Conservation (phyloP, 2,797 vertebrate species). For the Jordanella pulchra region DNA sequence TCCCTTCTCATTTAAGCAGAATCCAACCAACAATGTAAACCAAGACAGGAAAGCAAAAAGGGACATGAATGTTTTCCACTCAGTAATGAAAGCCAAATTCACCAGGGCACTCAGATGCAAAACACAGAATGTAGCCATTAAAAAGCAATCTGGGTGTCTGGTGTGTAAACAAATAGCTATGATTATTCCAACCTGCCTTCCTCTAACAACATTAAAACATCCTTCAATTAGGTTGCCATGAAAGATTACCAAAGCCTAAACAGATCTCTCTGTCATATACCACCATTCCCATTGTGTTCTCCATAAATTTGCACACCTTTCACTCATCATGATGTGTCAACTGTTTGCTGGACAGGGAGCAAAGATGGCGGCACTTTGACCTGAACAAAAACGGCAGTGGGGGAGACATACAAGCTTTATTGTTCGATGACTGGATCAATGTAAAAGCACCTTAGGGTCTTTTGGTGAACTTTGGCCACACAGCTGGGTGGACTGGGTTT, state of each 20-base stretch:
- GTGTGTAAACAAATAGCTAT: slow-evolving; percentile 82
- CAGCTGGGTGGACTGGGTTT: slow-evolving; percentile 49
- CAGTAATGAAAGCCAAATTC: slow-evolving; percentile 77
- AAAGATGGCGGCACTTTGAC: slow-evolving; percentile 71
- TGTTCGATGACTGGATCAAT: slow-evolving; percentile 72
- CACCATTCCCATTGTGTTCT: slow-evolving; percentile 41
- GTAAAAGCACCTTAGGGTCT: slow-evolving; percentile 68
- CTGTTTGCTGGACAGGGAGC: slow-evolving; percentile 74
- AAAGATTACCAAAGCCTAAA: slow-evolving; percentile 67
- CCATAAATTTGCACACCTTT: slow-evolving; percentile 61
- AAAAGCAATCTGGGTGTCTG: slow-evolving; percentile 78
- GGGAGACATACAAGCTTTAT: slow-evolving; percentile 65
- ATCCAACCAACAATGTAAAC: slow-evolving; percentile 57
- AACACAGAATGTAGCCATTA: slow-evolving; percentile 77
- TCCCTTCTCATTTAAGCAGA: slow-evolving; percentile 49
- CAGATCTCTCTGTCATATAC: slow-evolving; percentile 61
- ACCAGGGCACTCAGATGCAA: slow-evolving; percentile 66
- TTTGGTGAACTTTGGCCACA: slow-evolving; percentile 63
- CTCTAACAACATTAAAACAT: slow-evolving; percentile 77
- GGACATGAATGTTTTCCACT: slow-evolving; percentile 72
- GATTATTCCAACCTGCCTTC: slow-evolving; percentile 79
- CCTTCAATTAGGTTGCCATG: slow-evolving; percentile 74
- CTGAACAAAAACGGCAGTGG: slow-evolving; percentile 44
- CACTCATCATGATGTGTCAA: slow-evolving; percentile 76
- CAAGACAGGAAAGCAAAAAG: slow-evolving; percentile 49